Evolutionary conservation across 2,888 invertebrate genomes (phyloP), one percentile per base, ranked within the genome.

Genomic region (Sarcophaga subvicina): DNA sequence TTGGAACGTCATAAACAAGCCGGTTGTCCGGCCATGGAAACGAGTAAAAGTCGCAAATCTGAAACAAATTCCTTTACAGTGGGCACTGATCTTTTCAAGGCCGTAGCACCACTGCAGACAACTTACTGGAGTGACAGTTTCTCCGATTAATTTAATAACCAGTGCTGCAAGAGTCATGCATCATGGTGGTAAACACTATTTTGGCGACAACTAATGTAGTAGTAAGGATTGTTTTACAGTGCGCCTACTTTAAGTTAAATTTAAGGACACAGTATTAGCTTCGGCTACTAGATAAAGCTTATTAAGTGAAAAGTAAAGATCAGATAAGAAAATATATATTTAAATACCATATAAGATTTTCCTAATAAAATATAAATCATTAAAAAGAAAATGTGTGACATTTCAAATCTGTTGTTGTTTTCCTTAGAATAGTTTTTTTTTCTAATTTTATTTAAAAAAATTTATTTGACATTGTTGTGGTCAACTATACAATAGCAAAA

Each of bases 101-200:
- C 93, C 49, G 94, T 94, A 25, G 94, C 94, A 5, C 94, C 94
- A 0, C 88, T 93, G 3, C 94, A 94, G 6, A 93, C 94, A 71
- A 94, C 94, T 27, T 94, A 94, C 85, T 94, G 94, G 94, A 94
- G 94, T 88, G 94, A 94, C 85, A 94, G 94, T 66, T 94, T 93
- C 90, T 94, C 94, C 8, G 94, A 94, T 87, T 94, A 93, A 91
- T 14, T 14, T 54, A 54, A 54, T 14, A 17, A 54, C 12, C 17
- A 17, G 12, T 54, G 71, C 25, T n/a, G 8, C 2, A 20, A 62
- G 5, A 62, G 8, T 62, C n/a, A 20, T 62, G 22, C 62, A 22
- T 37, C 5, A 17, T 54, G 17, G 54, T 54, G 54, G 1, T 5
- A 54, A 59, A 59, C n/a, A n/a, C 17, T n/a, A 59, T 59, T n/a